These are phyloP conservation scores for Hippocampus guttulatus DNA, from an alignment of 2,113 vertebrate species.

Conservation along the genomic window DNA sequence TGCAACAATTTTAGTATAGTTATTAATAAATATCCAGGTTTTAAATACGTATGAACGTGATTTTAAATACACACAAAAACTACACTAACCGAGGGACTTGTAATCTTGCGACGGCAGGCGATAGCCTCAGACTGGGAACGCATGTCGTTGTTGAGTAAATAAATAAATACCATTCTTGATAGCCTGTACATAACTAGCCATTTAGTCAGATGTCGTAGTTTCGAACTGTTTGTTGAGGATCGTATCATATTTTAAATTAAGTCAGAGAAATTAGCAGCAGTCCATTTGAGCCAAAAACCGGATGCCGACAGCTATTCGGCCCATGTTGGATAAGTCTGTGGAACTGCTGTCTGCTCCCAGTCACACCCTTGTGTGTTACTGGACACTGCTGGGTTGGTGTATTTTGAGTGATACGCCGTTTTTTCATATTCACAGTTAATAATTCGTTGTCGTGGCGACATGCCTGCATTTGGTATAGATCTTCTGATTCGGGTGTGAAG, in stretches of 20 bases:
- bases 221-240: background rate
- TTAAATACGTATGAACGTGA: rapidly evolving
- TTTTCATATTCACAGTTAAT: no score
- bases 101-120: constrained; percentile 42
- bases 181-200: background rate
- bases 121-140: constrained; percentile 47
- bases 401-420: background rate
- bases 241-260: background rate
- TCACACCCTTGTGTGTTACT: constrained; percentile 60
- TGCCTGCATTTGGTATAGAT: background rate
- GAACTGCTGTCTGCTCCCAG: constrained; percentile 47
- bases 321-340: constrained; percentile 46
- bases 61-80: constrained; percentile 14
- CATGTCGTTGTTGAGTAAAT: constrained; percentile 17
- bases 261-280: constrained; percentile 1
- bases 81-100: constrained; percentile 45
- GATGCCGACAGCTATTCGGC: constrained; percentile 28
- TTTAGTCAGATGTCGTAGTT: background rate
- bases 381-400: constrained; percentile 1
- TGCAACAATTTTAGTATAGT: rapidly evolving
- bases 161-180: background rate
- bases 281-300: constrained; percentile 27
- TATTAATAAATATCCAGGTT: rapidly evolving
- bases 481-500: background rate
- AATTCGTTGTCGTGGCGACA: background rate